A percentile compares a stretch with the other conserved stretches of the same genome.
Conservation (phyloP, 1,140 invertebrate species). For the Leptinotarsa defecta region DNA sequence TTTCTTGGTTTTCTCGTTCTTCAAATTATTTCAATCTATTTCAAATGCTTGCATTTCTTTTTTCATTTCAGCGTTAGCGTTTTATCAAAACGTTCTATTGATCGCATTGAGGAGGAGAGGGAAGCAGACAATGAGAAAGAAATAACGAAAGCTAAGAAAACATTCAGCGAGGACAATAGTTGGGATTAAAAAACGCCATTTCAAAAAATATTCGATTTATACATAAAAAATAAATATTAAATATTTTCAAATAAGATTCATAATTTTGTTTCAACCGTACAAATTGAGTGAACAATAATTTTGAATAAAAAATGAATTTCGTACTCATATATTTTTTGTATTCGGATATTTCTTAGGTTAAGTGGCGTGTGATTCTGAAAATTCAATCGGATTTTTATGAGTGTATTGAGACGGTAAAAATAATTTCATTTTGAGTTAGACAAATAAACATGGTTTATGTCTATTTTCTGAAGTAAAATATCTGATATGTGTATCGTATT, state of each 20-base stretch:
- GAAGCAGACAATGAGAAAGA: neutral
- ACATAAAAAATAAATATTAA: neutral
- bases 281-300: too few relatives aligned
- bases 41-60: neutral
- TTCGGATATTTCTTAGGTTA: too few relatives aligned
- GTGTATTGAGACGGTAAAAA: too few relatives aligned
- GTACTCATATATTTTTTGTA: too few relatives aligned
- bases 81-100: constrained; percentile 33
- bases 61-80: constrained; percentile 17
- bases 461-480: too few relatives aligned
- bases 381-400: too few relatives aligned
- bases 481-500: too few relatives aligned
- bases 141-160: constrained; percentile 26
- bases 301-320: too few relatives aligned
- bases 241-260: neutral
- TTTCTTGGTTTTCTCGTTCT: neutral
- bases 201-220: neutral
- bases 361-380: too few relatives aligned
- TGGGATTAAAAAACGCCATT: neutral
- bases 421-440: too few relatives aligned
- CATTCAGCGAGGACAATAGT: constrained; percentile 7
- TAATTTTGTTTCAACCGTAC: too few relatives aligned
- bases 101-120: constrained; percentile 31
- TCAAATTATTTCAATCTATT: neutral
- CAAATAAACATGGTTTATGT: too few relatives aligned